These are phyloP conservation scores for Cryptophagus acutangulus DNA, from an alignment of 2,888 invertebrate genomes.

Conservation along the genomic window DNA sequence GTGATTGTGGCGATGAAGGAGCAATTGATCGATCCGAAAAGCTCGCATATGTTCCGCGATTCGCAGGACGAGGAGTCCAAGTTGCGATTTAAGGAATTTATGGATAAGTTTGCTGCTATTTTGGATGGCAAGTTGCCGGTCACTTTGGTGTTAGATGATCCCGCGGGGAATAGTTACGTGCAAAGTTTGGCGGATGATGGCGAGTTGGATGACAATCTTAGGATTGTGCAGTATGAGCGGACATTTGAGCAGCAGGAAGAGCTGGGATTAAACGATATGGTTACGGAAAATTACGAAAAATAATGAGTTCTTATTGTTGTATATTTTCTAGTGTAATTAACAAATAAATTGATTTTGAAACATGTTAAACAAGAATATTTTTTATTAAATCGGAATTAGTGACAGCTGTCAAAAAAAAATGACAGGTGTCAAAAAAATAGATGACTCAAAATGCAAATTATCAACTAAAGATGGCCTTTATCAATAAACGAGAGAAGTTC, in stretches of 20 bases:
- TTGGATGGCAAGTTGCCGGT: slow-evolving; percentile 57
- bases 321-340: not conserved
- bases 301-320: not conserved
- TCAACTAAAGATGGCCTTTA: no score
- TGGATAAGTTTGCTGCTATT: slow-evolving; percentile 62
- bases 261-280: slow-evolving; percentile 93
- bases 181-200: slow-evolving; percentile 71
- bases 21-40: slow-evolving; percentile 57
- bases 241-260: slow-evolving; percentile 90
- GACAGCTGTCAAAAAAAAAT: no score
- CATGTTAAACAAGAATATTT: no score
- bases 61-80: slow-evolving; percentile 58
- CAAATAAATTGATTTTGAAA: not conserved
- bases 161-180: slow-evolving; percentile 95
- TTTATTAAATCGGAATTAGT: no score
- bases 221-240: slow-evolving; percentile 74
- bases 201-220: slow-evolving; percentile 64
- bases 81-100: slow-evolving; percentile 58
- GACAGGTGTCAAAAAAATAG: no score
- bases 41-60: slow-evolving; percentile 67
- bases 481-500: no score
- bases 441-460: no score
- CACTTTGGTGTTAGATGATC: slow-evolving; percentile 87
- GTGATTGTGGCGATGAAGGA: slow-evolving; percentile 72
- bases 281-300: slow-evolving; percentile 75